Conservation (phyloP, 1,140 invertebrate species). For the Antheraea mylitta region DNA sequence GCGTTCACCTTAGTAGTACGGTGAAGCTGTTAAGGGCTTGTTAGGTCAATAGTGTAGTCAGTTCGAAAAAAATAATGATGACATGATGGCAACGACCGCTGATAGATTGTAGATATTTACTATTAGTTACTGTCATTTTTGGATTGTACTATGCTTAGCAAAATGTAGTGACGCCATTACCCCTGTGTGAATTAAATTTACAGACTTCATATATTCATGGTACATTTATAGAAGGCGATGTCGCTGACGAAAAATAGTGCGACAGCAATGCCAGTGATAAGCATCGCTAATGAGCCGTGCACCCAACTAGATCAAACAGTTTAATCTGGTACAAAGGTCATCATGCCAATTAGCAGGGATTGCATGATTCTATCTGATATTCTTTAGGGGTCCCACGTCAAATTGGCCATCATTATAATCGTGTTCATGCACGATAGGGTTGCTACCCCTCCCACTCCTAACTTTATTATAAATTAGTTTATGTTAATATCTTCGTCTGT, state of each 20-base stretch:
- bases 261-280: neutral
- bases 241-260: neutral
- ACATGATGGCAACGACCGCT: too few relatives aligned
- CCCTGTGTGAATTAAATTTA: too few relatives aligned
- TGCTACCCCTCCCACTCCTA: neutral
- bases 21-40: too few relatives aligned
- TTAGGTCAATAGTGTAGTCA: too few relatives aligned
- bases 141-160: too few relatives aligned
- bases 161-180: too few relatives aligned
- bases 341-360: neutral
- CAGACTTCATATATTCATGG: too few relatives aligned
- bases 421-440: neutral
- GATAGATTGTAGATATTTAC: too few relatives aligned
- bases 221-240: neutral
- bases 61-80: too few relatives aligned
- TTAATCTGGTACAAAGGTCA: neutral
- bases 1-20: too few relatives aligned
- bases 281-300: neutral
- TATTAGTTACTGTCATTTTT: too few relatives aligned
- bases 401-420: constrained; percentile 3
- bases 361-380: neutral
- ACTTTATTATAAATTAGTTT: neutral
- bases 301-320: neutral
- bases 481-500: too few relatives aligned
- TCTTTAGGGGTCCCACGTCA: neutral